Conservation (phyloP, 2,113 vertebrate species). For the Glaucidium brasilianum region DNA sequence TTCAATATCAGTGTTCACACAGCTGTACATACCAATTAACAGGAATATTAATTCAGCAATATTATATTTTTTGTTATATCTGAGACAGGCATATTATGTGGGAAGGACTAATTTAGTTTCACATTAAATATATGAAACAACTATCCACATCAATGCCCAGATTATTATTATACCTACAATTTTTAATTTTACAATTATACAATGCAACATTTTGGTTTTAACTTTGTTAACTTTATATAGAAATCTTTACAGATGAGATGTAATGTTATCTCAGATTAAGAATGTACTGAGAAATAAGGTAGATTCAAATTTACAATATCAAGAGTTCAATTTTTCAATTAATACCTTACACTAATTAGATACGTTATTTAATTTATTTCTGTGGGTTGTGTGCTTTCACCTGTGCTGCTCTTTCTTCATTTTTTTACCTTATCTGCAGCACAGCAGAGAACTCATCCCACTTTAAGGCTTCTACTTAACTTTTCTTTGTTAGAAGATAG, state of each 20-base stretch:
- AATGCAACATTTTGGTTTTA: neutral
- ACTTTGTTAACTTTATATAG: neutral
- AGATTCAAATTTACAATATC: neutral
- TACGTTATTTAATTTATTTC: slow-evolving; percentile 36
- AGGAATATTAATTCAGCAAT: neutral
- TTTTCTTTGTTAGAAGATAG: neutral
- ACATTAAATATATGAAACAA: neutral
- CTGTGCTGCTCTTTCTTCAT: neutral
- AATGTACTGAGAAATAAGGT: neutral
- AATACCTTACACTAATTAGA: slow-evolving; percentile 15
- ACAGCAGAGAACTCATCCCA: neutral
- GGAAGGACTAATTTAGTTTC: neutral
- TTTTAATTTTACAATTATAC: neutral
- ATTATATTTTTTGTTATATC: neutral
- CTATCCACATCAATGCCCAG: neutral
- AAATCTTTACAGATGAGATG: neutral
- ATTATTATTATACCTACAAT: neutral
- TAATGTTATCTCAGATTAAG: neutral
- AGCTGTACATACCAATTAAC: neutral
- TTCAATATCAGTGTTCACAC: neutral
- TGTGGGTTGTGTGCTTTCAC: slow-evolving; percentile 1
- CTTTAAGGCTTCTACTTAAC: slow-evolving; percentile 8
- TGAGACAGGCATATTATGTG: neutral
- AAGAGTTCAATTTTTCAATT: slow-evolving; percentile 51
- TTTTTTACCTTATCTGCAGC: neutral